phyloP scores from a whole-genome alignment of 2,888 invertebrate genomes.

The Trimorus sp. region DNA sequence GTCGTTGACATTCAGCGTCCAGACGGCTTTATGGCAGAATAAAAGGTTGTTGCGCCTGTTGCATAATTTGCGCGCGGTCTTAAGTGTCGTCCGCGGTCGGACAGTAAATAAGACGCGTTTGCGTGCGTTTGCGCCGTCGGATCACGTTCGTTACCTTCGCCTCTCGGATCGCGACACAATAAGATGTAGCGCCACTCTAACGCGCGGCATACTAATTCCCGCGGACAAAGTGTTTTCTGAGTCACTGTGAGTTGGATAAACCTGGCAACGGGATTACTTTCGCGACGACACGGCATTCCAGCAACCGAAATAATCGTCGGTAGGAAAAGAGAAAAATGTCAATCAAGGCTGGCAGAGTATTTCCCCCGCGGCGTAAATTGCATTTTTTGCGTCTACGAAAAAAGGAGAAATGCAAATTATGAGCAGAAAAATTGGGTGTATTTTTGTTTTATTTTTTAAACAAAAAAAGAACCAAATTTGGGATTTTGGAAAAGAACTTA shows the following conservation, averaged over 20 bases:
- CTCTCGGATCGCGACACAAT: constrained; percentile 51
- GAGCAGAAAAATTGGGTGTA: no score
- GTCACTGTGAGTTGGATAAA: constrained; percentile 23
- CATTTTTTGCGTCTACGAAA: no score
- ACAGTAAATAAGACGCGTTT: constrained; percentile 44
- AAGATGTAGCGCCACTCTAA: constrained; percentile 56
- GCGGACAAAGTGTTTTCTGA: constrained; percentile 39
- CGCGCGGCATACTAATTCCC: constrained; percentile 55
- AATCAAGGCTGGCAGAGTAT: no score
- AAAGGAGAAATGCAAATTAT: no score
- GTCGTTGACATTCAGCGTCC: constrained; percentile 32
- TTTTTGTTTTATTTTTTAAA: no score
- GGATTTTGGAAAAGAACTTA: no score
- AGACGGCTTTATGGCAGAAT: constrained; percentile 21
- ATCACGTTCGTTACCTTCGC: constrained; percentile 46
- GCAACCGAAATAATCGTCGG: background rate
- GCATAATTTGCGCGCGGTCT: constrained; percentile 46
- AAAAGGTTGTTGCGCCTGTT: constrained; percentile 45
- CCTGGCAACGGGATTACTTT: constrained; percentile 10
- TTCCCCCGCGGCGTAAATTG: no score
- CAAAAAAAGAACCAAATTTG: no score
- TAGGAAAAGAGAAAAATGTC: background rate
- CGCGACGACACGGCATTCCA: background rate
- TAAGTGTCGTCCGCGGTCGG: constrained; percentile 23
- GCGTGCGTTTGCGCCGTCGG: constrained; percentile 34